A percentile compares a stretch with the other conserved stretches of the same genome.
phyloP scores from a whole-genome alignment of 2,797 vertebrate genomes.

The Rhinella marina region DNA sequence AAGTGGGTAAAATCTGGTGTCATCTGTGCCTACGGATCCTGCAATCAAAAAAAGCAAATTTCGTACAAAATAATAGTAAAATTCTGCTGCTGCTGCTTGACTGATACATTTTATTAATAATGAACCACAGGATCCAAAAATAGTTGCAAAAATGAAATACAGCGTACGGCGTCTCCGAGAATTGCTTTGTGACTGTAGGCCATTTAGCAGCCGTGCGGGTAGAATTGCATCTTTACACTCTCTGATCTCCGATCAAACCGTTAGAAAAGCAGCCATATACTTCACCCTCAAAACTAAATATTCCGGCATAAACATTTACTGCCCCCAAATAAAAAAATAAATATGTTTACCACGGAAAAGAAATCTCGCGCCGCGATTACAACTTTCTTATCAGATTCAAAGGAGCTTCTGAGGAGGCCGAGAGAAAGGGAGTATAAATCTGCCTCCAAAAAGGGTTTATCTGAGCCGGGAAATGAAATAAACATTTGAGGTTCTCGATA shows the following conservation, averaged over 20 bases:
- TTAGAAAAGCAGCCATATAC: conserved; percentile 57
- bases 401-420: conserved; percentile 58
- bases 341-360: conserved; percentile 59
- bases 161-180: background rate
- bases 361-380: conserved; percentile 56
- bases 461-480: conserved; percentile 59
- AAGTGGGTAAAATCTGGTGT: background rate
- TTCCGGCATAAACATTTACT: conserved; percentile 62
- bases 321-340: conserved; percentile 62
- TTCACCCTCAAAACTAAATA: conserved; percentile 61
- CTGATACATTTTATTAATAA: conserved; percentile 1
- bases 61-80: background rate
- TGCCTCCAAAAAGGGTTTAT: conserved; percentile 60
- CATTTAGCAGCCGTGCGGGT: conserved; percentile 18
- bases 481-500: conserved; percentile 57
- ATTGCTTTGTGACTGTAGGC: conserved; percentile 23
- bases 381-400: conserved; percentile 62
- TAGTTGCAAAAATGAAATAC: background rate
- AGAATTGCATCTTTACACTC: conserved; percentile 43
- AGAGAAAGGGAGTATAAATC: conserved; percentile 59
- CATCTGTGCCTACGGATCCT: background rate
- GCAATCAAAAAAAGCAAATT: background rate
- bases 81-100: background rate
- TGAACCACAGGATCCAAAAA: background rate
- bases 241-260: conserved; percentile 44